Percentiles rank a stretch among this genome's conserved stretches.
phyloP scores from a whole-genome alignment of 1,140 invertebrate genomes.

The Diabrotica undecimpunctata region DNA sequence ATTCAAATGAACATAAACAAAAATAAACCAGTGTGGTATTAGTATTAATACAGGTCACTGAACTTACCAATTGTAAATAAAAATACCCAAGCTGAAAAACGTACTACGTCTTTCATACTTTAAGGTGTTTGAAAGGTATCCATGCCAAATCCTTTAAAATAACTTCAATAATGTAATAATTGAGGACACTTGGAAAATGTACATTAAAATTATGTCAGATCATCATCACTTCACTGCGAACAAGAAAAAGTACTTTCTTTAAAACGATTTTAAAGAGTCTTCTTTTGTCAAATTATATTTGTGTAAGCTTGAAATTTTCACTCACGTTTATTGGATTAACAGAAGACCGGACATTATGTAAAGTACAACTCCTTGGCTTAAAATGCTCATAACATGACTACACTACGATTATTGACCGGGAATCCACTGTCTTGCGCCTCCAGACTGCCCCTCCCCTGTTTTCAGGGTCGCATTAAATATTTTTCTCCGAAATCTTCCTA shows the following conservation, averaged over 20 bases:
- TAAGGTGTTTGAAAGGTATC: not conserved
- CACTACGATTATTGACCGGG: not conserved
- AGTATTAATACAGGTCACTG: not conserved
- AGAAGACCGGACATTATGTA: slow-evolving; percentile 2
- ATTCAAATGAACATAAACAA: not conserved
- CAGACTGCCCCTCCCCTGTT: slow-evolving; percentile 1
- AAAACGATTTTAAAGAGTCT: not conserved
- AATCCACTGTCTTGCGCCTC: not conserved
- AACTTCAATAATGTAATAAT: not conserved
- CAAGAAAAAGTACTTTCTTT: not conserved
- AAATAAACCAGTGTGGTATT: slow-evolving; percentile 1
- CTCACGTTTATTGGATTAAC: not conserved
- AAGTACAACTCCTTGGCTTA: not conserved
- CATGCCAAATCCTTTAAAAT: slow-evolving; percentile 2
- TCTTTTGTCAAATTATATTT: too few species aligned
- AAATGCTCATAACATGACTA: not conserved
- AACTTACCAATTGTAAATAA: slow-evolving; percentile 3
- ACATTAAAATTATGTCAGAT: not conserved
- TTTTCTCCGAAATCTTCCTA: not conserved
- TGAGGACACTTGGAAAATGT: not conserved
- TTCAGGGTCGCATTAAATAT: slow-evolving; percentile 2
- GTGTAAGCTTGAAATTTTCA: not conserved
- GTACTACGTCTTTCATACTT: not conserved
- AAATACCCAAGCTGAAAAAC: slow-evolving; percentile 2
- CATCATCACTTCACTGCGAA: not conserved